A percentile compares a stretch with the other conserved stretches of the same genome.
These are phyloP conservation scores for Trichomycterus rosablanca DNA, from an alignment of 2,113 vertebrate species.

Conservation along the genomic window DNA sequence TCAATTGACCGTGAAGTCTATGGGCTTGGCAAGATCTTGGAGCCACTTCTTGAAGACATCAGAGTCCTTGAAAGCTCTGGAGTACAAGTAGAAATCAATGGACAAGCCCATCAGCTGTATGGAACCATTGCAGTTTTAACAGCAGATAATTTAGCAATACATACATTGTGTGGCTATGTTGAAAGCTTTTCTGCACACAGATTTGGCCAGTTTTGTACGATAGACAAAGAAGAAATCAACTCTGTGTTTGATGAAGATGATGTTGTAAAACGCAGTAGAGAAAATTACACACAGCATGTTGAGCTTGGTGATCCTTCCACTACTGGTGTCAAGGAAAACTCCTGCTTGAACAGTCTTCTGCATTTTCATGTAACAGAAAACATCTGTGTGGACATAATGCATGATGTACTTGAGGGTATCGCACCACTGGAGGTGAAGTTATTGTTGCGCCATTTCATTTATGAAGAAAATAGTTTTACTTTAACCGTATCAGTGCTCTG, in stretches of 20 bases:
- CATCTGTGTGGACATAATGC: constrained; percentile 8
- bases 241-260: constrained; percentile 11
- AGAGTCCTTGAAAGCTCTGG: constrained; percentile 6
- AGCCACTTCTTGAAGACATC: constrained; percentile 12
- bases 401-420: constrained; percentile 19
- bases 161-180: constrained; percentile 25
- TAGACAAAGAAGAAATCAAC: constrained; percentile 5
- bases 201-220: constrained; percentile 16
- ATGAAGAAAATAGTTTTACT: not conserved
- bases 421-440: constrained; percentile 19
- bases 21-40: constrained; percentile 4
- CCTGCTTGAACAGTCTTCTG: not conserved
- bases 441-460: not conserved
- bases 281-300: constrained; percentile 22
- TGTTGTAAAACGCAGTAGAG: not conserved
- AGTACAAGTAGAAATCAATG: constrained; percentile 10
- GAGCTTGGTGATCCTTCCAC: not conserved
- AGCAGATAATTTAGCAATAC: constrained; percentile 16
- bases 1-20: no score
- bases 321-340: constrained; percentile 11
- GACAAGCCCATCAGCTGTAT: not conserved
- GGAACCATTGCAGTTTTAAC: constrained; percentile 21
- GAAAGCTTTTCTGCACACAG: constrained; percentile 20
- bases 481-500: no score
- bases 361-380: constrained; percentile 12